These are phyloP conservation scores for Gadopsis marmoratus DNA, from an alignment of 2,797 vertebrate species.

Conservation along the genomic window DNA sequence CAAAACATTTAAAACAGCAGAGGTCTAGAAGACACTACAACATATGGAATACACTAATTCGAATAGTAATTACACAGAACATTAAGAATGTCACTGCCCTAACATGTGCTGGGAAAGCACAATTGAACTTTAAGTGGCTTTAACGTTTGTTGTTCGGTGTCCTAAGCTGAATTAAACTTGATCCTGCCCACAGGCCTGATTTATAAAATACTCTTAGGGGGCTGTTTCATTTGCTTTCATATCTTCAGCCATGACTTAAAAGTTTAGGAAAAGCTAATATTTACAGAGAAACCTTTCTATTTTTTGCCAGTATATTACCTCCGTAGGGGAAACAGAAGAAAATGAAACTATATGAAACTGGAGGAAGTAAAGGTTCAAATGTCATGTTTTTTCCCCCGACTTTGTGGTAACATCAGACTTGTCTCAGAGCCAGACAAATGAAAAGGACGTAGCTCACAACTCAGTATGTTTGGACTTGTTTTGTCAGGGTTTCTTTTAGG, in stretches of 20 bases:
- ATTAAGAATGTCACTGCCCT: neutral
- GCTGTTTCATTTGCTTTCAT: slow-evolving; percentile 31
- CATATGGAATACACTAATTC: neutral
- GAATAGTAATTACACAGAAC: neutral
- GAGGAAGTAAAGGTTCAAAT: slow-evolving; percentile 27
- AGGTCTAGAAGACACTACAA: slow-evolving; percentile 21
- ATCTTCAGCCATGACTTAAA: neutral
- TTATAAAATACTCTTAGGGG: neutral
- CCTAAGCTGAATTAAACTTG: neutral
- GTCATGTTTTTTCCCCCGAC: neutral
- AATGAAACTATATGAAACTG: slow-evolving; percentile 19
- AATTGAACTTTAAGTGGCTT: slow-evolving; percentile 3
- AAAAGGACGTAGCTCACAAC: slow-evolving; percentile 18
- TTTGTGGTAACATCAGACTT: slow-evolving; percentile 21
- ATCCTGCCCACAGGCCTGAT: neutral
- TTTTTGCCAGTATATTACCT: neutral
- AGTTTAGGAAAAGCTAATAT: slow-evolving; percentile 9
- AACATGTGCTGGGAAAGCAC: neutral
- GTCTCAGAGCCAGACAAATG: slow-evolving; percentile 13
- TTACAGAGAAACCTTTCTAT: neutral
- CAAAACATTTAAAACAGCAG: neutral
- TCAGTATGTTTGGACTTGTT: neutral
- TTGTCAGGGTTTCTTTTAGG: neutral
- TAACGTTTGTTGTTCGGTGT: slow-evolving; percentile 1
- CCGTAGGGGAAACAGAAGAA: slow-evolving; percentile 5